Conservation (phyloP, 2,888 invertebrate species). For the Cataglyphis rosenhaueri region DNA sequence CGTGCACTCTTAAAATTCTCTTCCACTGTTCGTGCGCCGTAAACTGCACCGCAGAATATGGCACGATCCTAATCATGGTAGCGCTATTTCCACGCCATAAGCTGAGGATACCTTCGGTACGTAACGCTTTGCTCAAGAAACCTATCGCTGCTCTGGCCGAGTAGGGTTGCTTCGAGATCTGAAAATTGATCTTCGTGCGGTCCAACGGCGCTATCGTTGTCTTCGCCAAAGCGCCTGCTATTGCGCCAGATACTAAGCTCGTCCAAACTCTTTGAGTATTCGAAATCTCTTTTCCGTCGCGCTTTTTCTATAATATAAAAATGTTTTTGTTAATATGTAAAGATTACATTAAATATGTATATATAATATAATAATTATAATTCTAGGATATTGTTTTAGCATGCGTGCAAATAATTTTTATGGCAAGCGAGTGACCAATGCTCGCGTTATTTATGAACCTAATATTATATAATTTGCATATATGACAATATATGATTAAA, state of each 20-base stretch:
- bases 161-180: conserved; percentile 92
- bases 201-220: conserved; percentile 98
- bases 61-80: conserved; percentile 98
- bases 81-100: conserved; percentile 99
- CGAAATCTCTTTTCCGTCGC: conserved; percentile 71
- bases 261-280: conserved; percentile 90
- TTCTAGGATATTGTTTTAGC: not conserved
- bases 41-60: conserved; percentile 99
- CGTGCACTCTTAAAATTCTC: conserved; percentile 91
- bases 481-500: too few species aligned
- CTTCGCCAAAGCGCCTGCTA: conserved; percentile 98
- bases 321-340: not conserved
- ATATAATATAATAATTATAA: not conserved
- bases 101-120: conserved; percentile 92
- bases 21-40: conserved; percentile 99
- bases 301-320: conserved; percentile 57
- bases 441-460: not conserved
- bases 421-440: not conserved
- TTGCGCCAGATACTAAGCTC: conserved; percentile 95
- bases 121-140: conserved; percentile 90
- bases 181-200: conserved; percentile 99
- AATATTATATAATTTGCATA: not conserved
- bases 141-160: conserved; percentile 90
- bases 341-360: not conserved
- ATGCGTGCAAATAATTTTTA: not conserved